Conservation (phyloP, 2,888 invertebrate genomes). For the Orthonychiurus folsomi region DNA sequence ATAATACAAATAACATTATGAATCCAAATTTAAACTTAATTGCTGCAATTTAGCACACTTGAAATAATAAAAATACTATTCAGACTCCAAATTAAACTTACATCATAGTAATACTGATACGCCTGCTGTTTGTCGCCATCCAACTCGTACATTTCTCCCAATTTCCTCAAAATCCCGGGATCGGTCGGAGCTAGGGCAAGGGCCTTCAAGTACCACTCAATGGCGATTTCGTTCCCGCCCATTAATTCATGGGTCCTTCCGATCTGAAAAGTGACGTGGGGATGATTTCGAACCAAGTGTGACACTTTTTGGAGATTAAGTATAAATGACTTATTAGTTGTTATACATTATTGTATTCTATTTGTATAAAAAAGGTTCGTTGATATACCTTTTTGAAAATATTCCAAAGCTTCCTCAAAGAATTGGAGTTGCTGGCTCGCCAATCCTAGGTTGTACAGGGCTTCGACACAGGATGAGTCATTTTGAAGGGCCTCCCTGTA, state of each 20-base stretch:
- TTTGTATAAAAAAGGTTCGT: too few relatives aligned
- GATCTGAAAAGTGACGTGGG: conserved; percentile 68
- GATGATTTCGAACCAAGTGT: conserved; percentile 58
- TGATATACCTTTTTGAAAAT: too few relatives aligned
- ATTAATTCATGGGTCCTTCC: conserved; percentile 66
- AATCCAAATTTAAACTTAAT: neutral
- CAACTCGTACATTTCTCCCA: conserved; percentile 81
- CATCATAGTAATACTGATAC: conserved; percentile 71
- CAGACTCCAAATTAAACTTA: conserved; percentile 45
- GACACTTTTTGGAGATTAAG: too few relatives aligned
- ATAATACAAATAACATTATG: conserved; percentile 1
- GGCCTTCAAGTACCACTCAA: conserved; percentile 60
- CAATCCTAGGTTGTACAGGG: conserved; percentile 69
- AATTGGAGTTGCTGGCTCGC: conserved; percentile 60
- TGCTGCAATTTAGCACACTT: neutral
- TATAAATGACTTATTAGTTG: too few relatives aligned
- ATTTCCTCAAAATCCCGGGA: conserved; percentile 74
- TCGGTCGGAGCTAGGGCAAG: conserved; percentile 78
- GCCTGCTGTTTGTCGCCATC: conserved; percentile 87
- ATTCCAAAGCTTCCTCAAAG: conserved; percentile 65
- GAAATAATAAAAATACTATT: neutral
- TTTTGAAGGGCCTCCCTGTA: conserved; percentile 66
- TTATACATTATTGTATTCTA: too few relatives aligned
- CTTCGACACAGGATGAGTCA: conserved; percentile 74
- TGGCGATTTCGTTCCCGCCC: conserved; percentile 50